Base-by-base conservation (phyloP, 2,888 invertebrate genomes). In the Dichetophora obliterata region DNA sequence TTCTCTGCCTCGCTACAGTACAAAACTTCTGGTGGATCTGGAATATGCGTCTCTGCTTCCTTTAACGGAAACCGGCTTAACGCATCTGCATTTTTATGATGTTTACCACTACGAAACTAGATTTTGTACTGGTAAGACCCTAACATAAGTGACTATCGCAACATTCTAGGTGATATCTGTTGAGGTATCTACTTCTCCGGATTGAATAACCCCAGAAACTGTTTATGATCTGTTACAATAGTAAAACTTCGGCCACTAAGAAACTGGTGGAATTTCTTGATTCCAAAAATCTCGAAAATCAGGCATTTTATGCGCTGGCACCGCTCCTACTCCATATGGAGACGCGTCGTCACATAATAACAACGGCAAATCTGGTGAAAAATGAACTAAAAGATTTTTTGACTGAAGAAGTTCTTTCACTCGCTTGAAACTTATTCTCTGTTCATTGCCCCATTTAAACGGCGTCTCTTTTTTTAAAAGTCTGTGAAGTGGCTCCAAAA, bases 201-300 rank as follows among this genome's bases (percentile, higher is more conserved):
- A 54, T 54, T 22, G 22, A 54, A n/a, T 2, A 54, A 19, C 1
- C 54, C 54, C 11, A 54, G 22, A 1, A 54, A 22, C 54, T 5
- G 37, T 8, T 37, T 37, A 37, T 37, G 37, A 37, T 73, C 72
- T 2, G 61, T 73, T 5, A 75, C 19, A 24, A 75, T 75, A 4
- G 69, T 61, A 37, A 79, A 77, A 1, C 50, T 69, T 24, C 76
- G 37, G 6, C 77, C 76, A 52, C 52, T 71, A 68, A 78, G 71
- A 16, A 73, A 78, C 43, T 75, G 63, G 27, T 78, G 71, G 37
- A 76, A 78, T 19, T 76, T 75, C 37, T 78, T 74, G 37, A 79
- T 75, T 9, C n/a, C n/a, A n/a, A n/a, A n/a, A n/a, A n/a, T 31
- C 31, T 31, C 31, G 5, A 31, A 3, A 3, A 31, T 31, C 31